Evolutionary conservation across 2,888 invertebrate species (phyloP).

Genomic region (Drosophila paucipuncta): DNA sequence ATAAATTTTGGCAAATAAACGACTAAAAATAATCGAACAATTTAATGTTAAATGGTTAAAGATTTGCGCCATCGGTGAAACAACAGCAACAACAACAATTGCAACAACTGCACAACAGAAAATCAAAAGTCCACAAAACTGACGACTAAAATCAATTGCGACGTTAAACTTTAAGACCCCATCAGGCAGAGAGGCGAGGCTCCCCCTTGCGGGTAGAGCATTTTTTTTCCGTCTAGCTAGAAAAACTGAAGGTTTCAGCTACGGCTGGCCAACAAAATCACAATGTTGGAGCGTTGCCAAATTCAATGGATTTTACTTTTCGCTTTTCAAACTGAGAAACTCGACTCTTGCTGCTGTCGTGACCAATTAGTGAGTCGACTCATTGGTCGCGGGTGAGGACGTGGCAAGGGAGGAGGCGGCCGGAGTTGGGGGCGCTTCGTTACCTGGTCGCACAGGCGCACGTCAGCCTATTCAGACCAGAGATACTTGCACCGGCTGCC

Average conservation of each 20-base stretch:
- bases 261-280: conserved; percentile 50
- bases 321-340: conserved; percentile 64
- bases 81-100: conserved; percentile 22
- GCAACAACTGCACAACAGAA: conserved; percentile 50
- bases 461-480: conserved; percentile 47
- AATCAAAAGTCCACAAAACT: conserved; percentile 78
- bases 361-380: conserved; percentile 75
- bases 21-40: conserved; percentile 59
- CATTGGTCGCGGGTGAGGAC: conserved; percentile 39
- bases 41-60: conserved; percentile 64
- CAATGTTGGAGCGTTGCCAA: conserved; percentile 67
- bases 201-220: conserved; percentile 17
- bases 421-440: conserved; percentile 21
- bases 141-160: conserved; percentile 81
- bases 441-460: conserved; percentile 70
- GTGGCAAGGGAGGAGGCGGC: conserved; percentile 24
- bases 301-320: conserved; percentile 79
- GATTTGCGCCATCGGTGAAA: conserved; percentile 64
- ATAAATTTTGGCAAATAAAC: conserved; percentile 63
- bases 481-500: conserved; percentile 52
- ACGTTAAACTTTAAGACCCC: conserved; percentile 77
- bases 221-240: conserved; percentile 58
- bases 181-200: conserved; percentile 23
- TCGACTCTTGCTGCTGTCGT: conserved; percentile 71
- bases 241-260: conserved; percentile 77